Base-by-base conservation (phyloP, 2,888 invertebrate species). In the Cheilosia impressa region DNA sequence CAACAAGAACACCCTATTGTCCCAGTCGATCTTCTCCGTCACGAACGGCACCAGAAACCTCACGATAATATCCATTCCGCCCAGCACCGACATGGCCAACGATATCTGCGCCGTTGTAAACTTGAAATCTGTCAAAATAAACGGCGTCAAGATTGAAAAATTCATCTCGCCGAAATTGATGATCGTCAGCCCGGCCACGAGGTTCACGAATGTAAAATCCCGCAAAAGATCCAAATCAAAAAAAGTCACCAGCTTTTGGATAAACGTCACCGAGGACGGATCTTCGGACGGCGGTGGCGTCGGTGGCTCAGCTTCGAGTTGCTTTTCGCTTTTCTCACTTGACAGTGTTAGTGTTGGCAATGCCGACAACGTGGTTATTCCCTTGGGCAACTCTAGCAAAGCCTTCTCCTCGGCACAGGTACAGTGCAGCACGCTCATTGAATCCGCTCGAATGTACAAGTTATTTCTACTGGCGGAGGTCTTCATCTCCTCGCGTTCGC, bases 131-230 rank as follows among this genome's bases (percentile, higher is more conserved):
- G 93, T 93, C n/a, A 96, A 91, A 88, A 96, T 95, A 87, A 96
- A 95, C 1, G 96, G 96, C 0, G 95, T 96, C 62, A 96, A 89
- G 62, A 96, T 94, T 2, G 96, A 95, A 90, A 96, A 96, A 90
- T 96, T 96, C 6, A 96, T 88, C 90, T 96, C 96, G 4, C 94
- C 94, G 88, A 96, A 96, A 89, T 94, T 95, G 0, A 95, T 95
- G 47, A 96, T 92, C 0, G 95, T 96, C 60, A 96, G 93, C 0
- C 96, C 96, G 69, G 96, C 89, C 93, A 96, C 95, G 15, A 96
- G 92, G 88, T 95, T 96, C 2, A 96, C 93, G 88, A 95, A 96
- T 4, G 95, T 94, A 15, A 94, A 94, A 91, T 96, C 96, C 88
- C 94, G 94, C 71, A 96, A 90, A 63, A 96, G 93, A 90, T 95